These are phyloP conservation scores for Enteromius thamalakanensis DNA, from an alignment of 2,797 vertebrate species.

Conservation along the genomic window DNA sequence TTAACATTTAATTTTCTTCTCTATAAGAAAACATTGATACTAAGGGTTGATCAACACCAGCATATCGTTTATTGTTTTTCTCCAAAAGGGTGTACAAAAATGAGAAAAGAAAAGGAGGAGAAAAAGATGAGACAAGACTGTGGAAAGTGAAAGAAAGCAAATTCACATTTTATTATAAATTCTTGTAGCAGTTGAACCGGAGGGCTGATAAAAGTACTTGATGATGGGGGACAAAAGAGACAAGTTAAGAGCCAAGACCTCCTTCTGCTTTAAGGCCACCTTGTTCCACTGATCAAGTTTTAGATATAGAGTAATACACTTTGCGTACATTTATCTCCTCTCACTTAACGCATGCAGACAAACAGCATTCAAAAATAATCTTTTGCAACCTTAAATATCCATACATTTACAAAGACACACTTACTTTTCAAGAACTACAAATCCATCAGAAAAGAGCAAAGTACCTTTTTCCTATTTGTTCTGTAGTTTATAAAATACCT, in stretches of 20 bases:
- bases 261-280: conserved; percentile 80
- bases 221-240: conserved; percentile 59
- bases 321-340: conserved; percentile 65
- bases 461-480: conserved; percentile 63
- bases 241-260: conserved; percentile 60
- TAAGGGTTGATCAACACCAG: conserved; percentile 71
- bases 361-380: conserved; percentile 64
- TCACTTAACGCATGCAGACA: conserved; percentile 63
- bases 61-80: conserved; percentile 72
- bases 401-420: conserved; percentile 64
- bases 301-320: conserved; percentile 67
- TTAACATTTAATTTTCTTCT: background rate
- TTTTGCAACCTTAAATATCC: conserved; percentile 66
- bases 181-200: conserved; percentile 17
- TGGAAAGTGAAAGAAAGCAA: conserved; percentile 60
- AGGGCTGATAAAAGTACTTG: conserved; percentile 4
- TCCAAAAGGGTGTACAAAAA: conserved; percentile 80
- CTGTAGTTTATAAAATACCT: conserved; percentile 49
- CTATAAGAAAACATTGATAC: conserved; percentile 3
- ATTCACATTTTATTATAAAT: conserved; percentile 34
- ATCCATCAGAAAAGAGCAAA: conserved; percentile 48
- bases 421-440: conserved; percentile 59
- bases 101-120: conserved; percentile 51
- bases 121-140: conserved; percentile 70
- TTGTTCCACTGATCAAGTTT: conserved; percentile 76